phyloP scores from a whole-genome alignment of 2,888 invertebrate genomes.

The Dynastes maya region DNA sequence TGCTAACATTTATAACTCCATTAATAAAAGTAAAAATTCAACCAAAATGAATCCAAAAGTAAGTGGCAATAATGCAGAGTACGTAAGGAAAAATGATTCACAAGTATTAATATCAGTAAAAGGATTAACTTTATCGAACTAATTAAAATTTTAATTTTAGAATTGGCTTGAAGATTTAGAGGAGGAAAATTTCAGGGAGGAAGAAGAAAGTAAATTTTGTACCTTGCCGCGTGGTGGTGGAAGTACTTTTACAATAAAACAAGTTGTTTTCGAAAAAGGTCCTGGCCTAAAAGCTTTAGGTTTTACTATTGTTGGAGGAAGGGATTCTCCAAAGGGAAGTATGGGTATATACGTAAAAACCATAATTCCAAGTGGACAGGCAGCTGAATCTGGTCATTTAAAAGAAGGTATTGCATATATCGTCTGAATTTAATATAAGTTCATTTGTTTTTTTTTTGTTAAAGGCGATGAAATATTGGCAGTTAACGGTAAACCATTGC shows the following conservation, averaged over 20 bases:
- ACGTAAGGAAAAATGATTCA: conserved; percentile 16
- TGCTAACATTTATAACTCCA: conserved; percentile 29
- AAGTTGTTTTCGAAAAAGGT: conserved; percentile 85
- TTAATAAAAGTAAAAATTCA: conserved; percentile 4
- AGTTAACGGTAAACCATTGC: conserved; percentile 87
- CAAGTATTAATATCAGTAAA: conserved; percentile 22
- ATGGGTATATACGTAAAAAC: conserved; percentile 91
- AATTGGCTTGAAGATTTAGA: conserved; percentile 62
- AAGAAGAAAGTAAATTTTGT: conserved; percentile 78
- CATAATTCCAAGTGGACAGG: conserved; percentile 87
- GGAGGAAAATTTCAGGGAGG: conserved; percentile 70
- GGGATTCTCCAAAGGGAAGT: conserved; percentile 88
- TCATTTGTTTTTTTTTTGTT: conserved; percentile 56
- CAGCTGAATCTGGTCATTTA: conserved; percentile 86
- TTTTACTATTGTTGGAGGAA: conserved; percentile 92
- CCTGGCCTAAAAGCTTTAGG: conserved; percentile 88
- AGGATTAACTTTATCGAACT: not conserved
- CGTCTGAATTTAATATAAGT: not conserved
- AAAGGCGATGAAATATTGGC: conserved; percentile 92
- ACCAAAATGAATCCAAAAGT: not conserved
- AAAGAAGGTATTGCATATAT: conserved; percentile 78
- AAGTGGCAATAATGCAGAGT: not conserved
- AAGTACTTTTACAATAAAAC: conserved; percentile 73
- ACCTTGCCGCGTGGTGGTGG: conserved; percentile 78
- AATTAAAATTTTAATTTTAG: conserved; percentile 53